Evolutionary conservation across 2,888 invertebrate genomes (phyloP), one percentile per base, ranked within the genome.

Genomic region (Erannis defoliaria): DNA sequence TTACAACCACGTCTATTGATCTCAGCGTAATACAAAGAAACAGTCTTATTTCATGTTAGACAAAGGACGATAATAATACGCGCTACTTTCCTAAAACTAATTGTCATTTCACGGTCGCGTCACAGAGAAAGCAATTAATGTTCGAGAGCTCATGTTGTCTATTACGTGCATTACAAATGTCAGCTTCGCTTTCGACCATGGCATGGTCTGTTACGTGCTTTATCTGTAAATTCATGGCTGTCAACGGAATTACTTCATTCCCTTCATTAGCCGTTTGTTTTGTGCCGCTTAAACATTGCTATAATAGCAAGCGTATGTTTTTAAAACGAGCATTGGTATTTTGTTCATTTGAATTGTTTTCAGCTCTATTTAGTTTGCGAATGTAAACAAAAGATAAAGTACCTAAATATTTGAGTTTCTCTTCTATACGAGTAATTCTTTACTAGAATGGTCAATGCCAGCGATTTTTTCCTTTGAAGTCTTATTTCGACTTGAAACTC

Each of bases 121-220:
- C 56, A 49, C 62, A 51, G 64, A 56, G 69, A 70, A 70, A 67
- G 67, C 58, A 67, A 67, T 67, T 67, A 64, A 56, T 46, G 58
- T 51, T 46, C n/a, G 55, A 62, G 66, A 59, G 54, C 64, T 58
- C 58, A 66, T 64, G 51, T 65, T 53, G 23, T 29, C 35, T 49
- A 31, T 63, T 62, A 63, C 69, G 66, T 64, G 67, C 67, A 62
- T 70, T 59, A 64, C 62, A 42, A 70, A 67, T 64, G 51, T 14
- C 48, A 37, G 65, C 59, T 63, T 66, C 67, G 62, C 68, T 70
- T 66, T 65, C 64, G 59, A 53, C 49, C 38, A 49, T 21, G 38
- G 21, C 43, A 31, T 63, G 55, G 46, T 65, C 46, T 58, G 53
- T 62, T 64, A 58, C 54, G 35, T 57, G 16, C 43, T 55, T 55